Base-by-base conservation (phyloP, 2,113 vertebrate species). In the Cyprinus carpio region DNA sequence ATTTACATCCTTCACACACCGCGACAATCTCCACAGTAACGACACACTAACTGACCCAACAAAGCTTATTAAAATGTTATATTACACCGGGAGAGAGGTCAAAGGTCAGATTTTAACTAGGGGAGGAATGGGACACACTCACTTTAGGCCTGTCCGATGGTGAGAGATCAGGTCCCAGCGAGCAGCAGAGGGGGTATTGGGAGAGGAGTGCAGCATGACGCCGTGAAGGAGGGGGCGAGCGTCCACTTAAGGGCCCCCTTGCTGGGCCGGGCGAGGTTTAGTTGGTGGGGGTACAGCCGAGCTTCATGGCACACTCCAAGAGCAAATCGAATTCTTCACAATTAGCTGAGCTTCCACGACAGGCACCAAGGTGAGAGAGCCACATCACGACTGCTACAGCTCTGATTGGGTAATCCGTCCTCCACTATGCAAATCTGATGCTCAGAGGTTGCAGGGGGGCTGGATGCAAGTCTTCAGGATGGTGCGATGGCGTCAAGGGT, bases 251-350 rank as follows among this genome's bases (percentile, higher is more conserved):
- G 84, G 76, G 85, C 37, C 88, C 84, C 87, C 87, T 78, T 18
- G 69, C 87, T 88, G 85, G 71, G 88, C 34, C 72, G 84, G 75
- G 34, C 65, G 46, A 29, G 82, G 76, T 37, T 75, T 84, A 75
- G 34, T 64, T 77, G 84, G 81, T 75, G 25, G 83, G 56, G 74
- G 69, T 58, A 13, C 15, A 84, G 85, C 72, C 11, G 93, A 94
- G 93, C 93, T 91, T 27, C 86, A 92, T 94, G 96, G 95, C 85
- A 90, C 90, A 88, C 87, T 60, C 94, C 92, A 90, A 90, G 82
- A 92, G 95, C 95, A 97, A 99, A 98, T 97, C 96, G 90, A 95
- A 99, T 99, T 97, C 95, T 96, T 99, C 97, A 98, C 97, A 98
- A 99, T 99, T 99, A 99, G 96, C 96, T 95, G 94, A 94, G 94